These are phyloP conservation scores for Zosterops lateralis DNA, from an alignment of 2,113 vertebrate species.

Conservation along the genomic window DNA sequence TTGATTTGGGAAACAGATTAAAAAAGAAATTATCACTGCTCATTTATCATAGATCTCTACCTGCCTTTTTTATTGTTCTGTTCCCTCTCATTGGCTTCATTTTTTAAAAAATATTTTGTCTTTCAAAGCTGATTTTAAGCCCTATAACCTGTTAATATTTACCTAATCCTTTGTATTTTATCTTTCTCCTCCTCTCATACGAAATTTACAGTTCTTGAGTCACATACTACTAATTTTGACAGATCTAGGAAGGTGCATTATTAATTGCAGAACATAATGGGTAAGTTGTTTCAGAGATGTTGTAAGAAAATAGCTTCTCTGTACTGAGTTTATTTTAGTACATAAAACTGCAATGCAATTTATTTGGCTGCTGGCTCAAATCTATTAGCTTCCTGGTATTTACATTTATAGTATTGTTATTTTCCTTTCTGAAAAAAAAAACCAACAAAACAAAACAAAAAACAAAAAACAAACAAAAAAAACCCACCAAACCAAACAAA, in stretches of 20 bases:
- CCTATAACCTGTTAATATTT: neutral
- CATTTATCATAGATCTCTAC: neutral
- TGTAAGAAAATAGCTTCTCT: neutral
- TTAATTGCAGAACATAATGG: neutral
- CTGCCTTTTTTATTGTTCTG: rapidly evolving
- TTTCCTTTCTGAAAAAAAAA: neutral
- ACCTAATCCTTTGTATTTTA: neutral
- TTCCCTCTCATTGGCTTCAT: rapidly evolving
- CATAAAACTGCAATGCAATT: neutral
- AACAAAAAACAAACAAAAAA: too few species aligned
- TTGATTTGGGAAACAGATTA: neutral
- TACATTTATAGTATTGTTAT: neutral
- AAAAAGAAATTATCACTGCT: neutral
- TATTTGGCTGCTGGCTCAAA: neutral
- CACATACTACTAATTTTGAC: neutral
- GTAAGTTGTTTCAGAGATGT: neutral
- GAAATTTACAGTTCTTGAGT: neutral
- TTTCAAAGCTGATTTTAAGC: neutral
- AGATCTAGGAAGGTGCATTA: neutral
- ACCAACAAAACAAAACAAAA: too few species aligned
- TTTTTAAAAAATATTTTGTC: neutral
- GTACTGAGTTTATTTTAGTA: neutral
- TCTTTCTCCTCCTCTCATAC: neutral
- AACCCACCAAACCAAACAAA: too few species aligned
- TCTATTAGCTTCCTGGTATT: neutral